Evolutionary conservation across 2,888 invertebrate genomes (phyloP).

Genomic region (Phengaris arion): DNA sequence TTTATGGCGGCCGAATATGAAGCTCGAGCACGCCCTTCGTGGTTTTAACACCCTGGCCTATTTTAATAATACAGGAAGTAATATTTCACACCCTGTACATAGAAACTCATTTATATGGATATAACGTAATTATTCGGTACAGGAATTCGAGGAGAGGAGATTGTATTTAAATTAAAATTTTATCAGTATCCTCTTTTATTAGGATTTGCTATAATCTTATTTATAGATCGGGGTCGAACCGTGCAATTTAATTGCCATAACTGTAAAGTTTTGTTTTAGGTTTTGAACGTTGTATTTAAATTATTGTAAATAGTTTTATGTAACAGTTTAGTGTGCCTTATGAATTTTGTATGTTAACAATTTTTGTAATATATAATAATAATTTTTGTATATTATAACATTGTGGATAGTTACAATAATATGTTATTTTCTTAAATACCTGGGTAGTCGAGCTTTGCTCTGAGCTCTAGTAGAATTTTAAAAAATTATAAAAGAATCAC

Average conservation of each 20-base stretch:
- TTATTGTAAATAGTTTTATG: too few species aligned
- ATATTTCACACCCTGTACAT: slow-evolving; percentile 31
- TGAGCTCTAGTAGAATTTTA: too few species aligned
- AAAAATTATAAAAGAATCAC: too few species aligned
- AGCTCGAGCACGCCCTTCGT: slow-evolving; percentile 40
- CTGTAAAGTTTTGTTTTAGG: not conserved
- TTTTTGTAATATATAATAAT: too few species aligned
- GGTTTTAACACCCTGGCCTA: slow-evolving; percentile 41
- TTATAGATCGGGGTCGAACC: not conserved
- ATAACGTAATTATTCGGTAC: slow-evolving; percentile 23
- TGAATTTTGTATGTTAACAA: too few species aligned
- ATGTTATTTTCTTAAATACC: too few species aligned
- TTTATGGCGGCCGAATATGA: slow-evolving; percentile 46
- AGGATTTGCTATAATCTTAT: slow-evolving; percentile 19
- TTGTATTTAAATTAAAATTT: slow-evolving; percentile 27
- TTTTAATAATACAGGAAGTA: slow-evolving; percentile 40
- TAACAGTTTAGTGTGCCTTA: too few species aligned
- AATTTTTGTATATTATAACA: too few species aligned
- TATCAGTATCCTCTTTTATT: slow-evolving; percentile 18
- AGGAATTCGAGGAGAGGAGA: slow-evolving; percentile 21
- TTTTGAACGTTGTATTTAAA: too few species aligned
- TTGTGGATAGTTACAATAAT: too few species aligned
- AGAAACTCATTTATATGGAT: slow-evolving; percentile 27
- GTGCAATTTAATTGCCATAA: not conserved
- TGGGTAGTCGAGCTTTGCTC: too few species aligned